phyloP scores from a whole-genome alignment of 1,140 invertebrate genomes.

The Diploscapter pachys region DNA sequence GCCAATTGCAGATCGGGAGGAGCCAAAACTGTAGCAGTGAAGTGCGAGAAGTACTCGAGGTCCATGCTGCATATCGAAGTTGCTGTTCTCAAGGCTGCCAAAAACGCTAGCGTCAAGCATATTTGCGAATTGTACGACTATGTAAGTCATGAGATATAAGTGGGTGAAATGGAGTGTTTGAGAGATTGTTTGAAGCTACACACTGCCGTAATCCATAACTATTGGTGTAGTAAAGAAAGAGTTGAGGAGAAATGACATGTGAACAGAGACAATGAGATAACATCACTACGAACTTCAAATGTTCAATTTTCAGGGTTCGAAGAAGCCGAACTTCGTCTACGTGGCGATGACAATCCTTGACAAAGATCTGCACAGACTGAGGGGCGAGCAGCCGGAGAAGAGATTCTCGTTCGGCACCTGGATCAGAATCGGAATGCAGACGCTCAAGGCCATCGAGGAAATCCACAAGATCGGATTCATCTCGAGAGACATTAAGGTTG shows the following conservation, averaged over 20 bases:
- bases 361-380: slow-evolving; percentile 43
- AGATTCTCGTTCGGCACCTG: slow-evolving; percentile 43
- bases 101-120: slow-evolving; percentile 34
- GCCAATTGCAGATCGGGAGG: slow-evolving; percentile 3
- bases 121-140: slow-evolving; percentile 44
- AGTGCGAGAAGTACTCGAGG: slow-evolving; percentile 46
- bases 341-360: slow-evolving; percentile 46
- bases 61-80: slow-evolving; percentile 46
- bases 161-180: neutral
- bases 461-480: slow-evolving; percentile 43
- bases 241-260: neutral
- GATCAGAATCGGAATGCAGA: slow-evolving; percentile 43
- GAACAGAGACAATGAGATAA: neutral
- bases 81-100: slow-evolving; percentile 39
- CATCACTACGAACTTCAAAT: neutral
- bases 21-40: slow-evolving; percentile 37
- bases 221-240: neutral
- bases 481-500: slow-evolving; percentile 41
- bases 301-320: slow-evolving; percentile 16
- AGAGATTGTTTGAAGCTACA: neutral
- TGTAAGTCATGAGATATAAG: slow-evolving; percentile 20
- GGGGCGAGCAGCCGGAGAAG: slow-evolving; percentile 40
- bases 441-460: slow-evolving; percentile 45
- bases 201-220: neutral
- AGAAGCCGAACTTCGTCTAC: slow-evolving; percentile 38